Conservation (phyloP, 2,888 invertebrate genomes). For the Lordiphosa fenestrarum region DNA sequence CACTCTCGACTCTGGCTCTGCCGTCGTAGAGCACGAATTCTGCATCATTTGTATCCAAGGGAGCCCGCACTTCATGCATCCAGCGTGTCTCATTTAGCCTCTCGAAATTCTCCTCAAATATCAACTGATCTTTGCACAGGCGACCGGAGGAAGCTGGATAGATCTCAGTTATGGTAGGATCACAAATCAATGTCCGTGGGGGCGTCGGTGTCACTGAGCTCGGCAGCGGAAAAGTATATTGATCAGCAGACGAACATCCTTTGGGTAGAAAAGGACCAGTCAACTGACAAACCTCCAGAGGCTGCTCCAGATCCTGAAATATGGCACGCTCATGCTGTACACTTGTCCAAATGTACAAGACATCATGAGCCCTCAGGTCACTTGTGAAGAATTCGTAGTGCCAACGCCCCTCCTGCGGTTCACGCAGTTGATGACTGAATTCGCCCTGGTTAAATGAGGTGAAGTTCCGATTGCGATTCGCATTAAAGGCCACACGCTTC, state of each 20-base stretch:
- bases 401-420: constrained; percentile 82
- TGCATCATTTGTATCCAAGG: constrained; percentile 80
- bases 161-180: constrained; percentile 30
- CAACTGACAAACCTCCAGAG: constrained; percentile 51
- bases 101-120: constrained; percentile 85
- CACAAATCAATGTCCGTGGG: constrained; percentile 19
- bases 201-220: neutral
- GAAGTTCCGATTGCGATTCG: constrained; percentile 83
- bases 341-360: constrained; percentile 84
- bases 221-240: neutral
- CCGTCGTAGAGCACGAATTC: constrained; percentile 81
- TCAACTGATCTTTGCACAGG: constrained; percentile 81
- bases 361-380: constrained; percentile 82
- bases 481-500: constrained; percentile 84
- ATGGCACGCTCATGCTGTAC: constrained; percentile 82
- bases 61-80: constrained; percentile 83
- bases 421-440: constrained; percentile 81
- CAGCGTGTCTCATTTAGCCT: constrained; percentile 79
- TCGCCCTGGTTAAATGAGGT: constrained; percentile 81
- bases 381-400: constrained; percentile 80
- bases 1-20: constrained; percentile 64
- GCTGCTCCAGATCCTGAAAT: constrained; percentile 59
- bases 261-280: constrained; percentile 31
- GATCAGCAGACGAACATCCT: constrained; percentile 24
- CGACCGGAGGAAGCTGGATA: constrained; percentile 27